Evolutionary conservation across 2,113 vertebrate genomes (phyloP).

Genomic region (Chrysemys picta): DNA sequence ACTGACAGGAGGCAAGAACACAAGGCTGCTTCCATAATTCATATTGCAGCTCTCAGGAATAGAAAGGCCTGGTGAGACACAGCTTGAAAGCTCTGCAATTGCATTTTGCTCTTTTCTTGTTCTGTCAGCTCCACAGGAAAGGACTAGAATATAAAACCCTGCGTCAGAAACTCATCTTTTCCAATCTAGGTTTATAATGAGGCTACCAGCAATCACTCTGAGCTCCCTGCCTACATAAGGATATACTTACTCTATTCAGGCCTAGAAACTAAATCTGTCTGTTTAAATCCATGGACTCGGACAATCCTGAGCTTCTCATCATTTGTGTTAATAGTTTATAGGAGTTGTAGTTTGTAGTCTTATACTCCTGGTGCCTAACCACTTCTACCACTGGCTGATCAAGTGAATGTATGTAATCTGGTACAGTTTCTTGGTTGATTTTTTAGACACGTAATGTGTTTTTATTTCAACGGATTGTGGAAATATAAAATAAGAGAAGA

Average conservation of each 20-base stretch:
- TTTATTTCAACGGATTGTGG: conserved; percentile 46
- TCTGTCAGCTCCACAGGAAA: not conserved
- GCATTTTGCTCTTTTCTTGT: not conserved
- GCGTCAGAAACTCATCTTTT: not conserved
- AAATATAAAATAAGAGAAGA: conserved; percentile 33
- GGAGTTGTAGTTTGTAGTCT: not conserved
- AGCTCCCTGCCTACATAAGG: not conserved
- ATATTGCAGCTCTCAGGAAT: not conserved
- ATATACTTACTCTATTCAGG: not conserved
- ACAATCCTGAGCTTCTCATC: not conserved
- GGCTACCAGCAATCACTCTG: fast-evolving
- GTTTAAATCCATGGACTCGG: not conserved
- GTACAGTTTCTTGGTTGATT: not conserved
- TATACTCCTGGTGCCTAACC: conserved; percentile 8
- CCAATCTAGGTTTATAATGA: not conserved
- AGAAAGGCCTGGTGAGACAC: not conserved
- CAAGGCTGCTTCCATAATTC: not conserved
- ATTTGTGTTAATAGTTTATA: not conserved
- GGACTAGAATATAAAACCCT: not conserved
- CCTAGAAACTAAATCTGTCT: not conserved
- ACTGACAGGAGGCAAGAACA: not conserved
- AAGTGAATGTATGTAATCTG: not conserved
- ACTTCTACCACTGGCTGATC: not conserved
- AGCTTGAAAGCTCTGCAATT: not conserved
- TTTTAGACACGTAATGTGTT: conserved; percentile 18